Conservation (phyloP, 1,140 invertebrate genomes). For the Trachelipus rathkii region DNA sequence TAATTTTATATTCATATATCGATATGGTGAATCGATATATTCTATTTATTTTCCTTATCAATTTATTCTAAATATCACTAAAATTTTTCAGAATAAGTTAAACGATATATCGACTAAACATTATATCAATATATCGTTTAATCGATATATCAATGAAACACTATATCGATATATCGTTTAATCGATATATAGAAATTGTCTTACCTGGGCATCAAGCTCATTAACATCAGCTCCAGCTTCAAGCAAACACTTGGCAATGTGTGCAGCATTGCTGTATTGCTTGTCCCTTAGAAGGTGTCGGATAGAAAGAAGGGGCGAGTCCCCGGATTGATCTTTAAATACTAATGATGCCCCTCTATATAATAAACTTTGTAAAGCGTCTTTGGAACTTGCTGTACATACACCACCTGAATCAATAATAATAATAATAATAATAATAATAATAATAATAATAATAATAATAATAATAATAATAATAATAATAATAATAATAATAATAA, state of each 20-base stretch:
- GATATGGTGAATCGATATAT: neutral
- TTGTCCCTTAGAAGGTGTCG: neutral
- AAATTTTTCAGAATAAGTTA: too few species aligned
- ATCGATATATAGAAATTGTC: neutral
- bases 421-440: neutral
- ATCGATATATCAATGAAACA: neutral
- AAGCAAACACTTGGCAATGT: neutral
- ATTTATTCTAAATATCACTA: too few species aligned
- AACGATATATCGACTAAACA: neutral
- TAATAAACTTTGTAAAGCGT: neutral
- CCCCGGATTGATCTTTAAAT: neutral
- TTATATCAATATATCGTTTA: neutral
- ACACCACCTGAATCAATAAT: neutral
- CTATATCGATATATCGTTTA: neutral
- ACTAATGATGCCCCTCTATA: neutral
- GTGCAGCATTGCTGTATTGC: neutral
- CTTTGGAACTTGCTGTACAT: neutral
- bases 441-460: too few species aligned
- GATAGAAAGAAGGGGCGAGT: neutral
- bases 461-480: too few species aligned
- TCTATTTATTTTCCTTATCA: neutral
- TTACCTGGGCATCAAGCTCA: neutral
- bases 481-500: too few species aligned
- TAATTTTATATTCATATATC: too few species aligned
- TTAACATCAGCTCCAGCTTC: neutral